Percentiles rank a stretch among this genome's conserved stretches.
Evolutionary conservation across 1,140 invertebrate genomes (phyloP).

Genomic region (Aphaenogaster rudis): DNA sequence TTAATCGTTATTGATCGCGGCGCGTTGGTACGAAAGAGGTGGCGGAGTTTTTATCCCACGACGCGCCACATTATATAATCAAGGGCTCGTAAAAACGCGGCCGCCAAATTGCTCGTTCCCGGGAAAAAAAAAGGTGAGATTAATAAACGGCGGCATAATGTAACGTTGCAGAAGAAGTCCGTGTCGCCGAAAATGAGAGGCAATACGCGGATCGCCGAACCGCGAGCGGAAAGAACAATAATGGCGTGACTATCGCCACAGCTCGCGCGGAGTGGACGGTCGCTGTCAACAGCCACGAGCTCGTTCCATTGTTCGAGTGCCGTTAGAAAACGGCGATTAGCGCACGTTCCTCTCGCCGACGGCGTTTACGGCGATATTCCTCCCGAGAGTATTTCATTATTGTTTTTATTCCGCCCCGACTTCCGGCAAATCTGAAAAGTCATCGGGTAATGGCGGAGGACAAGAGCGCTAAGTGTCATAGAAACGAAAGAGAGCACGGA

Average conservation of each 20-base stretch:
- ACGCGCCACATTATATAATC: constrained; percentile 24
- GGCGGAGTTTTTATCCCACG: background rate
- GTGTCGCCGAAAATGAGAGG: constrained; percentile 32
- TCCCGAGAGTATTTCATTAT: constrained; percentile 31
- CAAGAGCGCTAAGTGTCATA: background rate
- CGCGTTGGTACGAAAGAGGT: constrained; percentile 26
- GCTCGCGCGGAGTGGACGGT: constrained; percentile 7
- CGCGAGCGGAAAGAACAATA: constrained; percentile 33
- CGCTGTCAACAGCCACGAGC: constrained; percentile 31
- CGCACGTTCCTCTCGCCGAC: constrained; percentile 5
- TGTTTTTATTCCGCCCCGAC: constrained; percentile 52
- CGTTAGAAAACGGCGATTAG: constrained; percentile 56
- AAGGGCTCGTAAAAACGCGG: constrained; percentile 13
- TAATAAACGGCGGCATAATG: constrained; percentile 15
- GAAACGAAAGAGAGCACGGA: constrained; percentile 2
- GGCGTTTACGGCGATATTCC: constrained; percentile 36
- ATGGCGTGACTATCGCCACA: constrained; percentile 47
- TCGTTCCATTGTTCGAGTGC: constrained; percentile 46
- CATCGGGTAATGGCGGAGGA: constrained; percentile 21
- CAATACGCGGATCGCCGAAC: constrained; percentile 13
- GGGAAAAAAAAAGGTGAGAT: background rate
- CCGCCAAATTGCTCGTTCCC: constrained; percentile 25
- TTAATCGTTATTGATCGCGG: constrained; percentile 54
- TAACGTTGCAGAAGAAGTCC: background rate
- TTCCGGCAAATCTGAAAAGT: constrained; percentile 49